A percentile compares a stretch with the other conserved stretches of the same genome.
Evolutionary conservation across 2,797 vertebrate genomes (phyloP).

Genomic region (Moxostoma hubbsi): DNA sequence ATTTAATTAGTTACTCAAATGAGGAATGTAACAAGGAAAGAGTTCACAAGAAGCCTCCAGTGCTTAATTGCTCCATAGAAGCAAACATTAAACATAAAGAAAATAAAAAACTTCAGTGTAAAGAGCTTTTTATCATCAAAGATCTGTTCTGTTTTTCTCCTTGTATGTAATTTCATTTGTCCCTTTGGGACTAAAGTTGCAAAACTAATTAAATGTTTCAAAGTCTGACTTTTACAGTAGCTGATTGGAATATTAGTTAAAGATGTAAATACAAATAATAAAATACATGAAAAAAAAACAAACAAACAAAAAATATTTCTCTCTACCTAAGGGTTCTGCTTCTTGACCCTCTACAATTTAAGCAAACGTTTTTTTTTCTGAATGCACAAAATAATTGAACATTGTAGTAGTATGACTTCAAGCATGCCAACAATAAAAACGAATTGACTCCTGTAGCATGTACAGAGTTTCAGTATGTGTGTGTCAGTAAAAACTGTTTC

Average conservation of each 20-base stretch:
- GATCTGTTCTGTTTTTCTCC: slow-evolving; percentile 23
- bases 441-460: slow-evolving; percentile 19
- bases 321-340: background rate
- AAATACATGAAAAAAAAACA: background rate
- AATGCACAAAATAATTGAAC: slow-evolving; percentile 14
- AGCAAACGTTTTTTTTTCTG: background rate
- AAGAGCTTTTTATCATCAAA: slow-evolving; percentile 38
- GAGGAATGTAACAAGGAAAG: slow-evolving; percentile 26
- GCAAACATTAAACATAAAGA: slow-evolving; percentile 30
- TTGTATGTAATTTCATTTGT: slow-evolving; percentile 5
- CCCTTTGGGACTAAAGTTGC: slow-evolving; percentile 25
- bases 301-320: background rate
- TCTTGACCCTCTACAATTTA: slow-evolving; percentile 9
- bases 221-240: slow-evolving; percentile 37
- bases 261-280: background rate
- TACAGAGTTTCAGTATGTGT: background rate
- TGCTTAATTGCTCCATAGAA: slow-evolving; percentile 30
- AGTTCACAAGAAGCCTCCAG: slow-evolving; percentile 20
- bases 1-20: slow-evolving; percentile 41
- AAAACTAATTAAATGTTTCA: slow-evolving; percentile 44
- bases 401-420: background rate
- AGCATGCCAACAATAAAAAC: background rate
- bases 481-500: background rate
- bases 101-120: slow-evolving; percentile 30
- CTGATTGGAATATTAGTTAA: slow-evolving; percentile 41